A percentile compares a stretch with the other conserved stretches of the same genome.
Conservation (phyloP, 2,797 vertebrate genomes). For the Sebastes cheni region DNA sequence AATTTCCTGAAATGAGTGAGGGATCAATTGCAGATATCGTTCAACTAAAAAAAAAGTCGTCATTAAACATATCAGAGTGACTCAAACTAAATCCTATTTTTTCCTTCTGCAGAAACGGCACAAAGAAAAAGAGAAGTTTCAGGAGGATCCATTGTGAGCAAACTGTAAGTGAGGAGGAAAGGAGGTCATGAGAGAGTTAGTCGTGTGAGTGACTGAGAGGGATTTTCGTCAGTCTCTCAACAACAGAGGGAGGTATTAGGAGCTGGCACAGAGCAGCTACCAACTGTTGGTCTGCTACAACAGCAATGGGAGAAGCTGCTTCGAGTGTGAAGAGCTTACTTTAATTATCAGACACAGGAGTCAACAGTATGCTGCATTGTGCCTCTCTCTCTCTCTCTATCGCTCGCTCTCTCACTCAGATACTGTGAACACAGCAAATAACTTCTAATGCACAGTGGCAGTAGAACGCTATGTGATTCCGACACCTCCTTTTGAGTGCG, state of each 20-base stretch:
- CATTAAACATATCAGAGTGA: neutral
- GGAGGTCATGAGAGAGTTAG: constrained; percentile 74
- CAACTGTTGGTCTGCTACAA: constrained; percentile 63
- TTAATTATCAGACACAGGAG: constrained; percentile 74
- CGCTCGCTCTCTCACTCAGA: neutral
- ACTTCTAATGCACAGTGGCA: constrained; percentile 34
- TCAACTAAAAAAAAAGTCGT: neutral
- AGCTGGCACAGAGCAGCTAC: constrained; percentile 50
- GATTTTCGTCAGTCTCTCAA: constrained; percentile 68
- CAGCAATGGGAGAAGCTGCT: constrained; percentile 61
- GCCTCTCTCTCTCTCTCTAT: neutral
- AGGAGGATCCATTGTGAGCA: constrained; percentile 14
- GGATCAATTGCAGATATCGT: neutral
- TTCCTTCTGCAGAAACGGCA: neutral
- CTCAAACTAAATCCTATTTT: neutral
- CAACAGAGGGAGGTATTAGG: constrained; percentile 70
- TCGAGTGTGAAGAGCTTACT: constrained; percentile 70
- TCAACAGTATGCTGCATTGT: constrained; percentile 56
- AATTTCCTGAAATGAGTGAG: constrained; percentile 19
- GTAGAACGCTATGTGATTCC: neutral
- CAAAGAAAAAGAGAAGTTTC: neutral
- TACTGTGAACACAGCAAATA: constrained; percentile 45
- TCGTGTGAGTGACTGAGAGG: constrained; percentile 63
- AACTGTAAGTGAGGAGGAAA: constrained; percentile 55
- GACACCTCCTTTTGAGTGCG: constrained; percentile 22